Evolutionary conservation across 92 coral and sea anemone species (phyloP), one percentile per base, ranked within the genome.

Genomic region (Isaurus tuberculatus): DNA sequence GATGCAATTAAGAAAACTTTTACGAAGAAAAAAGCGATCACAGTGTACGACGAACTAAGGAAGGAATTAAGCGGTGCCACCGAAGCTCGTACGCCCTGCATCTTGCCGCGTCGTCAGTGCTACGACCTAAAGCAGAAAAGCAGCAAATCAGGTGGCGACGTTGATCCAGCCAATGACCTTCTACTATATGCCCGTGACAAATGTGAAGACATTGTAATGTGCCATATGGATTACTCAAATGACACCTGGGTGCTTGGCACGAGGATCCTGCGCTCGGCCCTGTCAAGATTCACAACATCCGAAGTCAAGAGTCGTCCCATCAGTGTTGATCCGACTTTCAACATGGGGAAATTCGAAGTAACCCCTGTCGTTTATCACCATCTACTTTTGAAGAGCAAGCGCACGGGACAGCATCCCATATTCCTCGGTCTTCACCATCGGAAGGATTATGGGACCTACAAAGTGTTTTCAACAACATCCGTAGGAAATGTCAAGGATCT

Each of bases 401-500:
- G 57, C 14, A 48, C 57, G 2, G 57, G 57, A 0, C 15, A 48
- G 1, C 57, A 48, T 17, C 57, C 57, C 13, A 48, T 48, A 8
- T 48, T 14, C n/a, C 8, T 48, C 2, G 6, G 57, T n/a, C n/a
- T n/a, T n/a, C 94, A 91, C 40, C 94, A 90, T 44, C 72, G 60
- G 65, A 91, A 88, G 88, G 27, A 51, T 53, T 73, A 73, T 70
- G 88, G 20, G 0, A 23, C 87, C 64, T 91, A 88, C 72, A 72
- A 60, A 63, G 29, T 49, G 36, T 70, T 91, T 11, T 49, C 91
- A 25, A 19, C 91, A 20, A 74, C 91, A 23, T 88, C 87, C 63
- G 78, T 69, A 0, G 16, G 48, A 16, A 86, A 88, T 73, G 80
- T 85, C 84, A 80, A 75, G 64, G 87, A 67, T 16, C 19, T 85